These are phyloP conservation scores for Pseudoips prasinana DNA, from an alignment of 2,888 invertebrate genomes.

Conservation along the genomic window DNA sequence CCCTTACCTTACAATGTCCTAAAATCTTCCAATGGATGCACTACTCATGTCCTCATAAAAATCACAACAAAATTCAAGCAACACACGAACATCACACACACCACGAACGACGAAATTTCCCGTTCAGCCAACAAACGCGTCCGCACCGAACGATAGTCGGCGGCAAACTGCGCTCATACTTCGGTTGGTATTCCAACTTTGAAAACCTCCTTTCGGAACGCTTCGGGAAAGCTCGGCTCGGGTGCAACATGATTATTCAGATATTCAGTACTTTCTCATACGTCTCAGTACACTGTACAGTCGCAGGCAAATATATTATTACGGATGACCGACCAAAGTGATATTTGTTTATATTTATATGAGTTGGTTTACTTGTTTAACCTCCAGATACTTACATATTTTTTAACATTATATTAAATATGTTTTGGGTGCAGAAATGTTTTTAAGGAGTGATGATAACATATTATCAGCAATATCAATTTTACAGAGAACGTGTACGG, in stretches of 20 bases:
- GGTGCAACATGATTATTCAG: constrained; percentile 39
- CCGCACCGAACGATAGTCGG: constrained; percentile 36
- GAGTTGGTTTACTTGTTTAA: too few species aligned
- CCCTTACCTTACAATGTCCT: constrained; percentile 12
- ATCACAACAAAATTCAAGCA: constrained; percentile 38
- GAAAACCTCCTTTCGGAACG: constrained; percentile 39
- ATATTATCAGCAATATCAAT: too few species aligned
- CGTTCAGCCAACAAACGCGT: constrained; percentile 24
- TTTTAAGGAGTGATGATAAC: too few species aligned
- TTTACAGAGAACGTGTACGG: too few species aligned
- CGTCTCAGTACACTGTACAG: too few species aligned
- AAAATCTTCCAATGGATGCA: constrained; percentile 20
- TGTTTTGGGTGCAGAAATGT: too few species aligned
- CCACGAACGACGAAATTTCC: constrained; percentile 32
- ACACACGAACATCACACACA: constrained; percentile 50
- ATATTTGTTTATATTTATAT: too few species aligned
- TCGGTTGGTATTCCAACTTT: constrained; percentile 47
- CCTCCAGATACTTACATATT: too few species aligned
- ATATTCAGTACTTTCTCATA: constrained; percentile 19
- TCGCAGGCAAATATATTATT: too few species aligned
- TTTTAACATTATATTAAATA: too few species aligned
- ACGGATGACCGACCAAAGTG: too few species aligned
- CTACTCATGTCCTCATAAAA: constrained; percentile 39
- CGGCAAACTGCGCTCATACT: constrained; percentile 51
- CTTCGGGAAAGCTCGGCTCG: constrained; percentile 44